These are phyloP conservation scores for Salvator merianae DNA, from an alignment of 2,113 vertebrate species.

Conservation along the genomic window DNA sequence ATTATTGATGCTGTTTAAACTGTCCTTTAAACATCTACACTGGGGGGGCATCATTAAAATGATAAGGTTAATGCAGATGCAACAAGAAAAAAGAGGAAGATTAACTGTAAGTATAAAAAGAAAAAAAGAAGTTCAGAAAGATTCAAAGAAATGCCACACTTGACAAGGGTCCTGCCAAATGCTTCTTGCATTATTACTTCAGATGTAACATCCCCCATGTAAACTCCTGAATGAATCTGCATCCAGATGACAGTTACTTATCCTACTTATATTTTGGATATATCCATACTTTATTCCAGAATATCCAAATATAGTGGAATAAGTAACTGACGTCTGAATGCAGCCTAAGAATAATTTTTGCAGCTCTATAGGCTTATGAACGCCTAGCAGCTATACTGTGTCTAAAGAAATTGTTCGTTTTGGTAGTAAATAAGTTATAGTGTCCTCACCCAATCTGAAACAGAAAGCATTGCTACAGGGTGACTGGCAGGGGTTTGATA, in stretches of 20 bases:
- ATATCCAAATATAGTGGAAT: too few species aligned
- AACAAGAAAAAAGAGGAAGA: too few species aligned
- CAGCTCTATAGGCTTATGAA: neutral
- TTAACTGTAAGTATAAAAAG: neutral
- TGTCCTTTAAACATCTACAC: neutral
- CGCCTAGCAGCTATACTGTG: neutral
- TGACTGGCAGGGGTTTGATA: neutral
- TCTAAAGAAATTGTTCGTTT: neutral
- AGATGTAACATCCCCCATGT: neutral
- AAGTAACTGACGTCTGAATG: too few species aligned
- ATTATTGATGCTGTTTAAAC: neutral
- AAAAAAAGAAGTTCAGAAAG: neutral
- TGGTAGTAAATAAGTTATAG: too few species aligned
- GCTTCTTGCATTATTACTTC: neutral
- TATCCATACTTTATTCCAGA: too few species aligned
- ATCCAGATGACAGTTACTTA: too few species aligned
- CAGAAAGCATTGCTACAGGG: neutral
- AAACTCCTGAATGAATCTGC: neutral
- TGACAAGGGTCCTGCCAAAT: neutral
- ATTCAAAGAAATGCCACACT: neutral
- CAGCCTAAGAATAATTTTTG: neutral
- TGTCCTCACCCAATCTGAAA: neutral
- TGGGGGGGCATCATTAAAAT: neutral
- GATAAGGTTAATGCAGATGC: neutral
- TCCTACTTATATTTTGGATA: too few species aligned